These are phyloP conservation scores for Nephrotoma guestfalica DNA, from an alignment of 2,888 invertebrate species.

Conservation along the genomic window DNA sequence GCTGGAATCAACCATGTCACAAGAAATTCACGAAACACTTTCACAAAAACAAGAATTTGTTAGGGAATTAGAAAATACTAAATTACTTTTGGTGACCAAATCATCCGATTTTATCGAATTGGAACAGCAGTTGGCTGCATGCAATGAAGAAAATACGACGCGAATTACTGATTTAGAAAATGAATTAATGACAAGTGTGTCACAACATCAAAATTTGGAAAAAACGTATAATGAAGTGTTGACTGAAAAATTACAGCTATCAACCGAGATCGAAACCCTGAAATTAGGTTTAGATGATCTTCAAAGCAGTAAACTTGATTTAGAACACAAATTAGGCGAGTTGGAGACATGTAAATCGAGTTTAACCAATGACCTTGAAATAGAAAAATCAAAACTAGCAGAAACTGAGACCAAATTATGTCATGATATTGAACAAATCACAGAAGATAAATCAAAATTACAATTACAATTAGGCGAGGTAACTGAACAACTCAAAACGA, in stretches of 20 bases:
- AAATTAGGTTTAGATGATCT: neutral
- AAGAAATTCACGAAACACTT: neutral
- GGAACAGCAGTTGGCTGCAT: neutral
- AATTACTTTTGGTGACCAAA: neutral
- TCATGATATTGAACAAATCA: neutral
- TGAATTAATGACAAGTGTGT: neutral
- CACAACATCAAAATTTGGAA: neutral
- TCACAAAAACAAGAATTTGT: neutral
- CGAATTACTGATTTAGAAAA: neutral
- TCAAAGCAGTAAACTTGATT: neutral
- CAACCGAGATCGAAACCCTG: neutral
- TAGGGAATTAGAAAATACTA: neutral
- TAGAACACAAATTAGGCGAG: neutral
- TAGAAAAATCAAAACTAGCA: neutral
- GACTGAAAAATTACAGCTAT: neutral
- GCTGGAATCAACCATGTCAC: neutral
- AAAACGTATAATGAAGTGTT: neutral
- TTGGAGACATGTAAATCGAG: neutral
- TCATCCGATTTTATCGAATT: neutral
- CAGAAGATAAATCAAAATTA: neutral
- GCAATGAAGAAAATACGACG: neutral
- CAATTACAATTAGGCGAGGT: neutral
- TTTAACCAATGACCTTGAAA: neutral
- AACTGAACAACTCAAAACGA: neutral
- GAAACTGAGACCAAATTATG: neutral